Evolutionary conservation across 2,113 vertebrate species (phyloP).

Genomic region (Callipepla squamata): DNA sequence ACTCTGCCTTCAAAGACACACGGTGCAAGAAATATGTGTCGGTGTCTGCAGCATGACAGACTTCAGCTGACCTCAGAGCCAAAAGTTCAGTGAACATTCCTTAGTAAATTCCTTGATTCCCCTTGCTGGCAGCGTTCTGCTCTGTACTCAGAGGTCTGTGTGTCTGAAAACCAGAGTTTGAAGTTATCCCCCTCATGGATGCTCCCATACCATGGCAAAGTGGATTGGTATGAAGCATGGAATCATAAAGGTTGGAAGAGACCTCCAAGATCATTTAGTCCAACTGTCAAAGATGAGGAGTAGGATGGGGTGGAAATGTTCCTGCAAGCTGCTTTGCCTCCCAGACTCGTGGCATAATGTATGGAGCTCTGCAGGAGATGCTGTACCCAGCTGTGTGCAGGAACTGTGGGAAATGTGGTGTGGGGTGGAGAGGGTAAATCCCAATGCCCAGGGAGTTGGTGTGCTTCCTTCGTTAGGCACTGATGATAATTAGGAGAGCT

Average conservation of each 20-base stretch:
- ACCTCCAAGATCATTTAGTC: too few species aligned
- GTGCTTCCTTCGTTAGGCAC: slow-evolving; percentile 22
- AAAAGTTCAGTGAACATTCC: neutral
- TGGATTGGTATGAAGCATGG: too few species aligned
- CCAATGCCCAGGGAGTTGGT: neutral
- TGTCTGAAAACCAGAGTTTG: neutral
- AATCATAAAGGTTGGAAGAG: too few species aligned
- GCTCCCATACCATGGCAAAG: fast-evolving
- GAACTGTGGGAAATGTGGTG: slow-evolving; percentile 58
- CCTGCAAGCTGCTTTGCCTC: neutral
- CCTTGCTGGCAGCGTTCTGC: neutral
- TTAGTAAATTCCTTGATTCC: neutral
- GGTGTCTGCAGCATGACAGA: neutral
- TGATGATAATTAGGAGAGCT: slow-evolving; percentile 8
- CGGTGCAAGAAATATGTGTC: slow-evolving; percentile 15
- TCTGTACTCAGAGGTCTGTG: neutral
- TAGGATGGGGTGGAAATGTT: neutral
- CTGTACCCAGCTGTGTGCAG: neutral
- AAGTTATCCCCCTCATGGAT: neutral
- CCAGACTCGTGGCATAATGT: neutral
- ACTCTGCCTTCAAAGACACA: slow-evolving; percentile 33
- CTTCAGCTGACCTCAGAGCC: neutral
- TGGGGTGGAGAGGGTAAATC: slow-evolving; percentile 16
- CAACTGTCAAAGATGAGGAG: neutral
- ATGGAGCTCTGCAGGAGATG: neutral